Base-by-base conservation (phyloP, 2,888 invertebrate genomes). In the Hypolimnas misippus region DNA sequence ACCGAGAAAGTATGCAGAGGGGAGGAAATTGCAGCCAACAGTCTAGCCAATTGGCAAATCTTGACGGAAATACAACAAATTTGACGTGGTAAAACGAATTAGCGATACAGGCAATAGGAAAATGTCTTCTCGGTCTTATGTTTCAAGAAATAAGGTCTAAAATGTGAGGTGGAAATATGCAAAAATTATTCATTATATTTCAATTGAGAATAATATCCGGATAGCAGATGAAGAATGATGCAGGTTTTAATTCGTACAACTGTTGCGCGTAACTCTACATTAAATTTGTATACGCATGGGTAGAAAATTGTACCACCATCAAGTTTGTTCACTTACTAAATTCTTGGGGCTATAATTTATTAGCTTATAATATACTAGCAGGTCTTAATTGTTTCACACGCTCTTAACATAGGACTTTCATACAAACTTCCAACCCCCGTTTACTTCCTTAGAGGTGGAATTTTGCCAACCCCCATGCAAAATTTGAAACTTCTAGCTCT, bases 41-140 rank as follows among this genome's bases (percentile, higher is more conserved):
- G 64, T 53, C 66, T 66, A 52, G 64, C 66, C 66, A 66, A 66
- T 66, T 64, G 64, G 56, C 64, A 53, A 53, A 66, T 64, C 55
- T 56, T 57, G 40, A 55, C 57, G 66, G 66, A 66, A 62, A 66
- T 66, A 58, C 57, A 64, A 64, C 66, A 64, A 66, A 64, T 62
- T 58, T 52, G 29, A 58, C 40, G 44, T 29, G 55, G 42, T 57
- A 42, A 38, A 60, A 42, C 52, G 54, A 55, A 59, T 59, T 59
- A 46, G 25, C 44, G 38, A 10, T 17, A 19, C 49, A 53, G 50
- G 31, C 51, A 25, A 14, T 19, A 8, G 33, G n/a, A 8, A 4
- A 8, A 29, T 51, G 14, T 12, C 10, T 19, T 46, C 10, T 4
- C n/a, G 6, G 14, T 40, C 40, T 14, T 40, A 21, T 21, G 19